Base-by-base conservation (phyloP, 30 jellyfish, hydroid and myxozoan genomes). In the Turritopsis rubra region DNA sequence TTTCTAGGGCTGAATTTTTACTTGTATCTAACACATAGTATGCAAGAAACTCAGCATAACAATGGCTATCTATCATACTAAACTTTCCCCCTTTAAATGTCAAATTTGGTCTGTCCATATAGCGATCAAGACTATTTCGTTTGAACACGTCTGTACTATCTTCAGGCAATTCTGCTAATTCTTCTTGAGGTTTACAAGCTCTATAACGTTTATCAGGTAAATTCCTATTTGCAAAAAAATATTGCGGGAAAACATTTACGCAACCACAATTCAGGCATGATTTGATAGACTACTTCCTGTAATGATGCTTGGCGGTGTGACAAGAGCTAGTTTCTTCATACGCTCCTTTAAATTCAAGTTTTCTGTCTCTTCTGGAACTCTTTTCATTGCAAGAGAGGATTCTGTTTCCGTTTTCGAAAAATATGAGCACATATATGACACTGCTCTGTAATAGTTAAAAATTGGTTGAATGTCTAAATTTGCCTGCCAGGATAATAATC, bases 101-200 rank as follows among this genome's bases (percentile, higher is more conserved):
- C 23, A 23, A 21, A 52, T 79, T 79, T 29, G 86, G 27, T 52
- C 86, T 79, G 53, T 79, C 86, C 27, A 79, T 79, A 53, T 79
- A 79, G 41, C 86, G 24, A 52, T 79, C 86, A 19, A 52, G 20
- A 29, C 24, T 79, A 30, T 53, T 25, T 16, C 75, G 26, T 81
- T 81, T 79, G 53, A 25, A 79, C 16, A 79, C 84, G 20, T 28
- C 85, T 79, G 84, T 79, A 25, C 83, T 79, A 22, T 79, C 84
- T 7, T 16, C 28, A 79, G 86, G 86, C 79, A 79, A 53, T 52
- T 79, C 79, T 52, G 41, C 41, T 53, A 79, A 60, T 79, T 79
- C 86, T 79, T 22, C 86, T 25, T 79, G 19, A 29, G 86, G 18
- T 79, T 25, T 19, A 52, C 41, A 79, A 41, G 53, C 79, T 29